A percentile compares a stretch with the other conserved stretches of the same genome.
phyloP scores from a whole-genome alignment of 1,140 invertebrate species.

The Musca vetustissima region DNA sequence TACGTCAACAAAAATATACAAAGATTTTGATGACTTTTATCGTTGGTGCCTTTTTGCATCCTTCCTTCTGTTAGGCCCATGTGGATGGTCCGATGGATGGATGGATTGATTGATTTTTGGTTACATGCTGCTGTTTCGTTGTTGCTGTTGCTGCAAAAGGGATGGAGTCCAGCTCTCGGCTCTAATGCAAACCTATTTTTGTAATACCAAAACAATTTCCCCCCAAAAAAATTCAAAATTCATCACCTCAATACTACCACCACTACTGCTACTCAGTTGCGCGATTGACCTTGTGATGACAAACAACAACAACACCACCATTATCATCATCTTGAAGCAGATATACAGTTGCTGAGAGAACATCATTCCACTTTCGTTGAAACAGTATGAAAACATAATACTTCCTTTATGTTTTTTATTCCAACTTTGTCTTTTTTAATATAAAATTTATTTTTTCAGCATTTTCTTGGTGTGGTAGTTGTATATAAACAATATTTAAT shows the following conservation, averaged over 20 bases:
- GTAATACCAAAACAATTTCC: too few species aligned
- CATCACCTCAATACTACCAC: too few species aligned
- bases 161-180: too few species aligned
- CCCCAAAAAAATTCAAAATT: too few species aligned
- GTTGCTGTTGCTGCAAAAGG: neutral
- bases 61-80: constrained; percentile 14
- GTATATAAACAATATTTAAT: constrained; percentile 14
- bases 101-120: neutral
- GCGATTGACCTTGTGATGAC: neutral
- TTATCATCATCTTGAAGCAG: too few species aligned
- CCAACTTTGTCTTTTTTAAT: neutral
- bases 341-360: constrained; percentile 1
- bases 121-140: neutral
- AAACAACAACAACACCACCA: too few species aligned
- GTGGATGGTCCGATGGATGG: constrained; percentile 9
- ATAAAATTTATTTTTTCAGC: constrained; percentile 15
- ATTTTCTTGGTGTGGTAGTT: neutral
- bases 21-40: constrained; percentile 18
- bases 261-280: neutral
- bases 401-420: constrained; percentile 15
- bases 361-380: neutral
- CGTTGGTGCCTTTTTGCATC: constrained; percentile 16
- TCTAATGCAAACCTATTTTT: too few species aligned
- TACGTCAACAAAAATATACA: neutral
- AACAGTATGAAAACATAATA: constrained; percentile 26